Evolutionary conservation across 2,797 vertebrate species (phyloP), one percentile per base, ranked within the genome.

Genomic region (Geotrypetes seraphini): DNA sequence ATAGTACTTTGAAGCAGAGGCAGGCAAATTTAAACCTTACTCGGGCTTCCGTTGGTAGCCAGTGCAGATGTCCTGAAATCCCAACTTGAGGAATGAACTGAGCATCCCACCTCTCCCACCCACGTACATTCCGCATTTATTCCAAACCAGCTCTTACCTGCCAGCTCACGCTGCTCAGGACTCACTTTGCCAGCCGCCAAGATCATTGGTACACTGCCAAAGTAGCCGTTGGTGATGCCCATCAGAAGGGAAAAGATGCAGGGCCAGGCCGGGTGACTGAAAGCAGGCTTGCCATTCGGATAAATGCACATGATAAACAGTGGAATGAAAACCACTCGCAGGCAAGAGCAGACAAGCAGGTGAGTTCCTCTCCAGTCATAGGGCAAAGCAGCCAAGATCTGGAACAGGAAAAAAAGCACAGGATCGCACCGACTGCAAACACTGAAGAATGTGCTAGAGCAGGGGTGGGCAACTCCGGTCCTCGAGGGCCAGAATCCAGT

Each of bases 141-240:
- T n/a, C n/a, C n/a, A n/a, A n/a, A n/a, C n/a, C n/a, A 7, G 30
- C n/a, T 39, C 82, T 66, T 68, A 97, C 96, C 94, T 79, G 94
- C 92, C 50, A 97, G 61, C 64, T 97, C 94, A 39, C 92, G 79
- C 77, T 97, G 94, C 49, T 90, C 88, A 0, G 90, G 90, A 11
- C 85, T 83, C 47, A 97, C 92, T 73, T 89, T 92, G 11, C 94
- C 88, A 0, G 92, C 90, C 0, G 96, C 96, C 63, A 92, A 85
- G 57, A 99, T 99, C 96, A 99, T 99, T 26, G 96, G 96, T 26
- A 97, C 92, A 0, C 94, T 97, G 49, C 96, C 93, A 0, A 97
- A 96, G 64, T 97, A 99, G 16, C 94, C 94, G 0, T 95, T 97
- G 68, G 87, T 94, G 57, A 97, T 87, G 20, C 96, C 96, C 93